phyloP scores from a whole-genome alignment of 2,797 vertebrate genomes.

The Schizopygopsis malacanthus region DNA sequence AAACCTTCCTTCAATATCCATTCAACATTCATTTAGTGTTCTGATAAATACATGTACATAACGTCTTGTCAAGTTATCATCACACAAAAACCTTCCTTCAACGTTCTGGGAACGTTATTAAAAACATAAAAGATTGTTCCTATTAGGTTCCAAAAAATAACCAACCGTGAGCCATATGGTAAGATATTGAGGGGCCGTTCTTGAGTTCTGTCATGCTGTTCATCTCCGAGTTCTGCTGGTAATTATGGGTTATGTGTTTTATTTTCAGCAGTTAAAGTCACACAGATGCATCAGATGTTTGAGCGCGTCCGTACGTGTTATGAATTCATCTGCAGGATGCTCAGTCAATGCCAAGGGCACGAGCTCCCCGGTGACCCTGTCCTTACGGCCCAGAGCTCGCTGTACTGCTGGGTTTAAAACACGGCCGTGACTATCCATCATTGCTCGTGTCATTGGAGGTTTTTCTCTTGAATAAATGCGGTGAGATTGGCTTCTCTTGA shows the following conservation, averaged over 20 bases:
- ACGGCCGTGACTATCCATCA: neutral
- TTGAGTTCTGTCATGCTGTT: too few species aligned
- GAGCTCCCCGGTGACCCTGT: constrained; percentile 21
- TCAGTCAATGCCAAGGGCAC: constrained; percentile 51
- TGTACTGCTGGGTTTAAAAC: constrained; percentile 18
- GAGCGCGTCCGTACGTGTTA: neutral
- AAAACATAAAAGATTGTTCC: neutral
- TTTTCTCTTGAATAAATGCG: constrained; percentile 10
- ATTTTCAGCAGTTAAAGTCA: constrained; percentile 1
- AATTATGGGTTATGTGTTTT: neutral
- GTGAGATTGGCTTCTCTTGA: neutral
- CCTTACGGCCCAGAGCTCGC: neutral
- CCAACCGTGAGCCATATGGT: neutral
- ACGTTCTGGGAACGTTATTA: neutral
- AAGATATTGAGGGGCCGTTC: neutral
- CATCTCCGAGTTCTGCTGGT: neutral
- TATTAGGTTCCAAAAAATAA: neutral
- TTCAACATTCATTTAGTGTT: neutral
- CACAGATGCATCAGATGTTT: constrained; percentile 30
- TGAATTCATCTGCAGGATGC: constrained; percentile 13
- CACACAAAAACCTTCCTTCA: neutral
- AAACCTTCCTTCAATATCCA: neutral
- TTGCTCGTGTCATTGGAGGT: neutral
- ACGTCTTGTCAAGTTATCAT: neutral
- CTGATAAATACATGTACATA: neutral